Conservation (phyloP, 2,888 invertebrate species). For the Macaria liturata region DNA sequence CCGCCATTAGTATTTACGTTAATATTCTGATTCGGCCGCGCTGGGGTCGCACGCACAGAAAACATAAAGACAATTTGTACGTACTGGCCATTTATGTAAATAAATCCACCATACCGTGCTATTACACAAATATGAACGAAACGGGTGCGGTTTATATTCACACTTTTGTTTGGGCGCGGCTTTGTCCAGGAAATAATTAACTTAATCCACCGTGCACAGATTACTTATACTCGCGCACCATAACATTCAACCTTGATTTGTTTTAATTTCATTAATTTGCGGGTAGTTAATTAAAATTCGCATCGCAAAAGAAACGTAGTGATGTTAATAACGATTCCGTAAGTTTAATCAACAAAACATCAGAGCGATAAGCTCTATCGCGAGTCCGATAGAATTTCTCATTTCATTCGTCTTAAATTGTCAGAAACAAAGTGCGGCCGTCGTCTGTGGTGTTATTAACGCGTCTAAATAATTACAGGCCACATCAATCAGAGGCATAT, state of each 20-base stretch:
- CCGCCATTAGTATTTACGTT: conserved; percentile 79
- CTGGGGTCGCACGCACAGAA: conserved; percentile 80
- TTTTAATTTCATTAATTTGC: conserved; percentile 23
- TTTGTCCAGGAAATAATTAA: conserved; percentile 55
- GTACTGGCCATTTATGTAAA: conserved; percentile 80
- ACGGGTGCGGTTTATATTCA: conserved; percentile 71
- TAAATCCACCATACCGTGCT: conserved; percentile 75
- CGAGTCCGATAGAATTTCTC: conserved; percentile 80
- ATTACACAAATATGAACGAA: conserved; percentile 69
- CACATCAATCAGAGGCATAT: conserved; percentile 82
- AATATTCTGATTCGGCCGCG: conserved; percentile 79
- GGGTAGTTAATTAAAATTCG: conserved; percentile 51
- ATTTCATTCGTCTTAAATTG: conserved; percentile 82
- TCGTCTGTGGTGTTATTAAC: conserved; percentile 81
- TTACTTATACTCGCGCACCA: conserved; percentile 26
- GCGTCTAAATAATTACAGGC: conserved; percentile 83
- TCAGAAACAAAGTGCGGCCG: conserved; percentile 80
- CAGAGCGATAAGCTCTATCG: conserved; percentile 78
- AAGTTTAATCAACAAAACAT: conserved; percentile 79
- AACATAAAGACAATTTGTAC: conserved; percentile 81
- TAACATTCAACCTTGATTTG: conserved; percentile 21
- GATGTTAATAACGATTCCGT: conserved; percentile 24
- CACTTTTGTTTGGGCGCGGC: conserved; percentile 69
- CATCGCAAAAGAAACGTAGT: conserved; percentile 43
- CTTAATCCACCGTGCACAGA: conserved; percentile 47